These are phyloP conservation scores for Sceloporus undulatus DNA, from an alignment of 2,113 vertebrate species.

Conservation along the genomic window DNA sequence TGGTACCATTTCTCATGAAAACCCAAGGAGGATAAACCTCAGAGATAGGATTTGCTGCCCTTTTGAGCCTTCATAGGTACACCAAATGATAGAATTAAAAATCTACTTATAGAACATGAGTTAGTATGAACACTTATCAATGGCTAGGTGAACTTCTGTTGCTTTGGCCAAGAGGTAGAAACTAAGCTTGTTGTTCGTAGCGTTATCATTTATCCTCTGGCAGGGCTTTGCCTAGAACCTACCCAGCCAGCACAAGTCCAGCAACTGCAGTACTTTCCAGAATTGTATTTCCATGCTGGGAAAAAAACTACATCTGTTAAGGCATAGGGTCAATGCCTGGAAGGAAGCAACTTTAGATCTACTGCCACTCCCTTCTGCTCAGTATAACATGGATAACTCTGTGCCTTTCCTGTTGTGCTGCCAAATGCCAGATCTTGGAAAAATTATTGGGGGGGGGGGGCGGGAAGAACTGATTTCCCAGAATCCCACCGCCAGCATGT, in stretches of 20 bases:
- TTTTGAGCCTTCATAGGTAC: not conserved
- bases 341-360: not conserved
- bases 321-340: not conserved
- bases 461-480: too few species aligned
- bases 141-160: not conserved
- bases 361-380: not conserved
- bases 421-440: too few species aligned
- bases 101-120: too few species aligned
- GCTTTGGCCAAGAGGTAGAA: not conserved
- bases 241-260: not conserved
- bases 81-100: not conserved
- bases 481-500: too few species aligned
- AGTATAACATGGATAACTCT: not conserved
- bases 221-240: not conserved
- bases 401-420: not conserved
- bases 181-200: not conserved
- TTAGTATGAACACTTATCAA: not conserved
- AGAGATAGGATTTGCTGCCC: not conserved
- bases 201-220: not conserved
- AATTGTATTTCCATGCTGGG: not conserved
- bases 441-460: too few species aligned
- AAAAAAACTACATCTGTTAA: not conserved
- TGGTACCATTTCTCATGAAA: slow-evolving; percentile 13
- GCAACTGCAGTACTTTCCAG: not conserved
- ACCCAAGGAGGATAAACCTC: slow-evolving; percentile 25